A percentile compares a stretch with the other conserved stretches of the same genome.
These are phyloP conservation scores for Diglossa brunneiventris DNA, from an alignment of 2,113 vertebrate species.

Conservation along the genomic window DNA sequence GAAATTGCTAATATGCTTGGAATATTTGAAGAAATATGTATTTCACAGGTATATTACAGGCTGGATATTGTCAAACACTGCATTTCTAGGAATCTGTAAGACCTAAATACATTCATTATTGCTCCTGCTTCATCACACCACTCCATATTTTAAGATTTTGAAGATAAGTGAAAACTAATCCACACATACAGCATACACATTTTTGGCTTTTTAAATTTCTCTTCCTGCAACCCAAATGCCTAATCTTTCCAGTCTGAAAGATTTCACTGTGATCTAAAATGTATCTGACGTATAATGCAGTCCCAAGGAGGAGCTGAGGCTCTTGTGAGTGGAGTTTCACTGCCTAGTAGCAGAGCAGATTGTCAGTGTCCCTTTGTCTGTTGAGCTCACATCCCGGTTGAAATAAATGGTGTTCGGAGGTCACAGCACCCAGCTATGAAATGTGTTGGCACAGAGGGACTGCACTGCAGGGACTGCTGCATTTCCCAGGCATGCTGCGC, in stretches of 20 bases:
- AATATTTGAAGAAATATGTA: neutral
- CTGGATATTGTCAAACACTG: neutral
- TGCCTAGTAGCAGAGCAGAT: neutral
- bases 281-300: neutral
- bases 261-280: neutral
- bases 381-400: neutral
- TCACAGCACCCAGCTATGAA: neutral
- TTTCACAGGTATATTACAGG: neutral
- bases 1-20: neutral
- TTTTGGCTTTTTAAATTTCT: neutral
- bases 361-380: neutral
- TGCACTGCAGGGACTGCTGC: neutral
- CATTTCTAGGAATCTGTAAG: neutral
- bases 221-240: neutral
- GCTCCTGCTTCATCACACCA: neutral
- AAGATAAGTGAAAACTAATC: neutral
- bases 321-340: neutral
- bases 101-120: neutral
- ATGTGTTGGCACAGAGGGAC: neutral
- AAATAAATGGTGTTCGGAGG: neutral
- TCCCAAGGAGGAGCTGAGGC: neutral
- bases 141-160: neutral
- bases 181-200: neutral
- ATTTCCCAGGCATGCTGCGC: neutral
- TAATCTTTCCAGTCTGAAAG: accelerated